Percentiles rank a stretch among this genome's conserved stretches.
These are phyloP conservation scores for Sigmodon hispidus DNA, from an alignment of 2,113 vertebrate species.

Conservation along the genomic window DNA sequence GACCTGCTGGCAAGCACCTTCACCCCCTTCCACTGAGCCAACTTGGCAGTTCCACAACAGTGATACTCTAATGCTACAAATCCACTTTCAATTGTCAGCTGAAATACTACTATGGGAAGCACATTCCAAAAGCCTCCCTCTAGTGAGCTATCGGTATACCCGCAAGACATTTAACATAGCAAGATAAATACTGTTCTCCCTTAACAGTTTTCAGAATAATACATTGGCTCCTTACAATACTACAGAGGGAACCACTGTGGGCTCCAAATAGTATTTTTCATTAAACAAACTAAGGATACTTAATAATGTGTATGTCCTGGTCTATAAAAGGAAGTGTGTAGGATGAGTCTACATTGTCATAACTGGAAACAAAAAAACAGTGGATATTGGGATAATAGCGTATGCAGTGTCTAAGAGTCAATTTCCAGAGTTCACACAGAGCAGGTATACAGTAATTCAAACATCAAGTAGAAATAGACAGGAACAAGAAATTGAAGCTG, in stretches of 20 bases:
- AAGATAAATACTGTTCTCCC: conserved; percentile 15
- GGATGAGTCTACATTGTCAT: neutral
- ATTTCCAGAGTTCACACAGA: neutral
- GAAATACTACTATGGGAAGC: neutral
- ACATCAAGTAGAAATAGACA: neutral
- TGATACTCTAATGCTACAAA: neutral
- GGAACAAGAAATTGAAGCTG: neutral
- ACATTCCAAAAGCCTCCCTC: neutral
- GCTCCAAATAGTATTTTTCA: conserved; percentile 4
- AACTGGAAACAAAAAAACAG: neutral
- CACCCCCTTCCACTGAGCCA: neutral
- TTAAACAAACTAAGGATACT: neutral
- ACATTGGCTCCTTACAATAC: neutral
- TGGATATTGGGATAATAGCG: neutral
- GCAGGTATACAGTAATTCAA: neutral
- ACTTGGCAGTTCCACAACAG: neutral
- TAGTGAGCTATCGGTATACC: neutral
- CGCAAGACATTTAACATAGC: neutral
- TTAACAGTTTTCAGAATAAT: neutral
- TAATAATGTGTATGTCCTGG: neutral
- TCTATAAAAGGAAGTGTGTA: neutral
- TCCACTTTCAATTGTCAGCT: conserved; percentile 2
- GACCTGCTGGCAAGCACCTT: neutral
- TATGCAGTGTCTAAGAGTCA: neutral
- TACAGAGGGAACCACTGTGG: neutral